Conservation (phyloP, 2,888 invertebrate genomes). For the Hybos culiciformis region DNA sequence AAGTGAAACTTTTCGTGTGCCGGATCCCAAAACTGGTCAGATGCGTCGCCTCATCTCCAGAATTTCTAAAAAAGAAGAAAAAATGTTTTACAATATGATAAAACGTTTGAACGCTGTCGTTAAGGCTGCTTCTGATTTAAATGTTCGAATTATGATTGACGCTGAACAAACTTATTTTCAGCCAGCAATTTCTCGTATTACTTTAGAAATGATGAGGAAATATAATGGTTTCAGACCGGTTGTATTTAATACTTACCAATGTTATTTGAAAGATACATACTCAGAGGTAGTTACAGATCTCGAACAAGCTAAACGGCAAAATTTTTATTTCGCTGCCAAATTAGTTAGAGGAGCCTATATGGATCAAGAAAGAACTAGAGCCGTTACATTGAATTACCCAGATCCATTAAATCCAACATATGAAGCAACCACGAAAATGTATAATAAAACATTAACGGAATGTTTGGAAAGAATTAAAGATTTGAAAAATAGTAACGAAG, state of each 20-base stretch:
- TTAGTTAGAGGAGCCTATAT: constrained; percentile 91
- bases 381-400: constrained; percentile 74
- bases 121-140: constrained; percentile 66
- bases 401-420: constrained; percentile 81
- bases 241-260: constrained; percentile 93
- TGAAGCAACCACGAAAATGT: constrained; percentile 81
- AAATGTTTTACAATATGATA: constrained; percentile 91
- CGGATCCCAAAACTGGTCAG: constrained; percentile 73
- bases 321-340: constrained; percentile 91
- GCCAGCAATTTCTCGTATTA: constrained; percentile 86
- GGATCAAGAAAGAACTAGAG: constrained; percentile 80
- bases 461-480: constrained; percentile 58
- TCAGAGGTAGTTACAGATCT: constrained; percentile 70
- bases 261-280: constrained; percentile 77
- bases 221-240: constrained; percentile 77
- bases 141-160: constrained; percentile 91
- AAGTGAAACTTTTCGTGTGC: constrained; percentile 76
- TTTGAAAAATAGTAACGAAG: constrained; percentile 47
- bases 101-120: constrained; percentile 71
- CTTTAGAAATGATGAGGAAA: constrained; percentile 90
- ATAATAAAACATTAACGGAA: constrained; percentile 72
- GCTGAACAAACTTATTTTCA: constrained; percentile 98
- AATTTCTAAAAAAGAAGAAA: constrained; percentile 68
- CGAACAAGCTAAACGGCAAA: constrained; percentile 80
- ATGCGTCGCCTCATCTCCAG: constrained; percentile 76